Evolutionary conservation across 2,888 invertebrate genomes (phyloP), one percentile per base, ranked within the genome.

Genomic region (Blastobasis adustella): DNA sequence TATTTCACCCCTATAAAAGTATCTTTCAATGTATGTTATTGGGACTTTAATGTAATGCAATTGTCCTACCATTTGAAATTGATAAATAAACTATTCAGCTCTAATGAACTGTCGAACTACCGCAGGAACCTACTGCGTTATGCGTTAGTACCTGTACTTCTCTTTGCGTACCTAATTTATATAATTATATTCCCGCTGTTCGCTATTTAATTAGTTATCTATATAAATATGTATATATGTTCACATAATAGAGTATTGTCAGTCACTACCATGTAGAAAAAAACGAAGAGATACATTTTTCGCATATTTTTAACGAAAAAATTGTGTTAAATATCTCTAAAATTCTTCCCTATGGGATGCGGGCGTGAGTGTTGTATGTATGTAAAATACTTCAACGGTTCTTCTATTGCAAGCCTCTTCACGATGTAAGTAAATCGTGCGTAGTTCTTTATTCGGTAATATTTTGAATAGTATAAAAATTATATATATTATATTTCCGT

Each of bases 241-340:
- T 23, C 23, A 23, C 23, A 23, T 23, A 23, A 23, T 23, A 23
- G 23, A 23, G 47, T 53, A 52, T 53, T 50, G 50, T 66, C 68
- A 65, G 66, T 65, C 66, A 60, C 67, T 68, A 70, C 63, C 46
- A 23, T 23, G 23, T 59, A 58, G 56, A 56, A 61, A 62, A 58
- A 23, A 23, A 23, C 23, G 23, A 23, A 23, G 23, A 23, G 23
- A 23, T 23, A 23, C 1, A 2, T 23, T 23, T 23, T 23, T 23
- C 3, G 23, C 23, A 23, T 2, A 23, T 2, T 2, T 23, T 23
- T 23, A 23, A 23, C 23, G 23, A 23, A 23, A 23, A 3, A 23
- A 23, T 23, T 2, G 23, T 23, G 23, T 23, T 23, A 23, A 23
- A 23, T 23, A 23, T 3, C 23, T 23, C 23, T 23, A 23, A 23